Evolutionary conservation across 1,140 invertebrate genomes (phyloP), one percentile per base, ranked within the genome.

Genomic region (Anastrepha obliqua): DNA sequence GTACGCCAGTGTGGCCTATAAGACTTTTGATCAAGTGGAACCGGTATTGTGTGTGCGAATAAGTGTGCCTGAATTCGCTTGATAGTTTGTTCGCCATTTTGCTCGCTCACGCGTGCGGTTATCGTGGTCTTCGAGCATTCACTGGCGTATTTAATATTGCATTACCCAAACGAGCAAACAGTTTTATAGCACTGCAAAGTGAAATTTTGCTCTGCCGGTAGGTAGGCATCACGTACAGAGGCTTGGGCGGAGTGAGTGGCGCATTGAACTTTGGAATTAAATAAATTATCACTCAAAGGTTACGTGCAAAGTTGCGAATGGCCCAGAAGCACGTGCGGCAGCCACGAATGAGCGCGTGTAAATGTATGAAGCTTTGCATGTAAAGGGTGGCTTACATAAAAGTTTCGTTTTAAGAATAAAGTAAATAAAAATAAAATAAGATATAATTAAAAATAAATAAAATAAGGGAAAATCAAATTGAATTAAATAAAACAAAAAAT

Each of bases 281-380:
- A 81, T 81, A 81, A 58, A 81, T 81, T 81, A 58, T 81, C 47
- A n/a, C 15, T 81, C 47, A 81, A 81, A 55, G 74, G 55, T 51
- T 81, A 81, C 74, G 74, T 78, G 74, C 44, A 78, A 78, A n/a
- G 47, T 78, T 78, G 74, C 74, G 74, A 78, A 78, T 78, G 47
- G 47, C 2, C 44, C 74, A 51, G 17, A 17, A 55, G n/a, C 47
- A 78, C 44, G 17, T 51, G 17, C 51, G 17, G n/a, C n/a, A 51
- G 17, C 44, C 74, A 8, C 17, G 51, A 78, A 20, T 55, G 47
- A 20, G 20, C 8, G 17, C 9, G 9, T 74, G 15, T 44, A 20
- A 6, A 55, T n/a, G 74, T 44, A 5, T 29, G 29, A 29, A 29
- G 29, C 29, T 29, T 29, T 65, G 7, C 7, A 65, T 20, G 7